Evolutionary conservation across 2,113 vertebrate genomes (phyloP), one percentile per base, ranked within the genome.

Genomic region (Tragulus kanchil): DNA sequence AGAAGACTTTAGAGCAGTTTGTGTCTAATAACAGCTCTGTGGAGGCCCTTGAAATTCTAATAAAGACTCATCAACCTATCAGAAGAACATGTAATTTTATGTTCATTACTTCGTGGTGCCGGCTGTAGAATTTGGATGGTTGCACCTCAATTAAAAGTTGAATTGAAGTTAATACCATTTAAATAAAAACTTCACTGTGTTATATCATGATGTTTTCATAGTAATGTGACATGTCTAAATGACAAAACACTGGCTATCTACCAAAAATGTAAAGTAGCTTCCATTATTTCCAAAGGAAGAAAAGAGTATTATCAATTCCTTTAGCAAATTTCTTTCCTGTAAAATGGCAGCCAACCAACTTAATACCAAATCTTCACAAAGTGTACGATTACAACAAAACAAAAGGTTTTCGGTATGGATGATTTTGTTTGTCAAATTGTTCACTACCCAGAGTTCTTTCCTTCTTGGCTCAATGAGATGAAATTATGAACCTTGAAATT

Each of bases 101-200:
- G 98, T 98, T 98, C 98, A 99, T 98, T 98, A 98, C 98, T 98
- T 99, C 98, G 97, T 98, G 95, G 98, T 98, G 95, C 97, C 42
- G 85, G 98, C 94, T 98, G 92, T 82, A 98, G 98, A 98, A 98
- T 98, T 97, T 98, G 98, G 98, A 98, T 99, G 98, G 98, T 98
- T 98, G 98, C 98, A 98, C 98, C 98, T 98, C 98, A 98, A 98
- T 98, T 98, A 98, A 98, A 98, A 98, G 98, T 98, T 98, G 98
- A 98, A 99, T 98, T 98, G 97, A 99, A 98, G 98, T 98, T 98
- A 99, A 98, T 98, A 98, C 92, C 95, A 98, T 98, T 98, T 98
- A 98, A 99, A 98, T 98, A 98, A 99, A 98, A 98, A 99, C 96
- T 99, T 98, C 36, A 85, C 94, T 98, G 92, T 97, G 87, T 97